Evolutionary conservation across 2,113 vertebrate species (phyloP).

Genomic region (Murina feae): DNA sequence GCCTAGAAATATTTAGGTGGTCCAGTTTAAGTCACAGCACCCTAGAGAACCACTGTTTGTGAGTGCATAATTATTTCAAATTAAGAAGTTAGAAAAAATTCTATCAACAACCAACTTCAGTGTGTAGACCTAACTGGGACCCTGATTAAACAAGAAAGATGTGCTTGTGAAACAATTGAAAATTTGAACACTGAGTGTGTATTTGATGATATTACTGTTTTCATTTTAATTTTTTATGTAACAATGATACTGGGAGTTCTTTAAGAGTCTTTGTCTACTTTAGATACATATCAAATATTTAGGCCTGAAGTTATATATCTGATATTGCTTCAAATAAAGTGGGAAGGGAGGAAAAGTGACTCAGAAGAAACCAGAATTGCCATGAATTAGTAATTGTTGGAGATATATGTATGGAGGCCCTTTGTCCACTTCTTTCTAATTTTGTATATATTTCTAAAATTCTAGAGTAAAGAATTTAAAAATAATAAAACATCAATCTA

Average conservation of each 20-base stretch:
- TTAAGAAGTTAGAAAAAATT: not conserved
- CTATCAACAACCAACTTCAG: not conserved
- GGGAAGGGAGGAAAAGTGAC: not conserved
- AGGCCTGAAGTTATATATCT: not conserved
- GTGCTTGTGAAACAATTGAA: not conserved
- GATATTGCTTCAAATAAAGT: not conserved
- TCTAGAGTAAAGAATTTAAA: not conserved
- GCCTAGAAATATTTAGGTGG: not conserved
- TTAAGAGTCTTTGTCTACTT: not conserved
- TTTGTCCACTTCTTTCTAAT: not conserved
- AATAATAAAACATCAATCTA: not conserved
- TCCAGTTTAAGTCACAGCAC: not conserved
- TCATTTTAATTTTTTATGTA: not conserved
- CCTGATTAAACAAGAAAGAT: not conserved
- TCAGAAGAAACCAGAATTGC: not conserved
- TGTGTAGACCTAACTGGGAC: not conserved
- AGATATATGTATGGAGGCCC: not conserved
- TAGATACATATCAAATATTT: not conserved
- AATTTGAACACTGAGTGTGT: not conserved
- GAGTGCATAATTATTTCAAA: not conserved
- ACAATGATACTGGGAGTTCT: not conserved
- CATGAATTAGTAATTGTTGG: not conserved
- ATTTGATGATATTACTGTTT: not conserved
- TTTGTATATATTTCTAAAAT: not conserved
- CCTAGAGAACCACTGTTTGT: not conserved